phyloP scores from a whole-genome alignment of 2,797 vertebrate genomes.

The Crenuchus spilurus region DNA sequence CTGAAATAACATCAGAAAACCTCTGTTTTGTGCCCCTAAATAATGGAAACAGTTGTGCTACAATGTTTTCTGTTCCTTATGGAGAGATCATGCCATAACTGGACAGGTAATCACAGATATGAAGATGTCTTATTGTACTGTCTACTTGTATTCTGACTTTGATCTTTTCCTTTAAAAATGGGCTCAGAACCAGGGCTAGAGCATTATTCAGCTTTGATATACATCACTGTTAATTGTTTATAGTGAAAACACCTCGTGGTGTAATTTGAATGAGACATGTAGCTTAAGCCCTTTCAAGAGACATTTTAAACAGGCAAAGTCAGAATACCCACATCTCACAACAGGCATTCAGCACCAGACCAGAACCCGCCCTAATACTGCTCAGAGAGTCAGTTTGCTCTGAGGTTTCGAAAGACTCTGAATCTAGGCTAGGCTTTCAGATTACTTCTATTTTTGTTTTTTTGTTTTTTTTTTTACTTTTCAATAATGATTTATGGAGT shows the following conservation, averaged over 20 bases:
- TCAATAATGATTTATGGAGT: conserved; percentile 55
- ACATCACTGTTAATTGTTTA: conserved; percentile 4
- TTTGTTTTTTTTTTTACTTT: conserved; percentile 29
- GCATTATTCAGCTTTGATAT: conserved; percentile 2
- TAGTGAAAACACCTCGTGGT: conserved; percentile 26
- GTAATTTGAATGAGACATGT: conserved; percentile 30
- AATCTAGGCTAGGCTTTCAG: conserved; percentile 25
- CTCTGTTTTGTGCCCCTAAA: conserved; percentile 44
- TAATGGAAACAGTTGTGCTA: conserved; percentile 6
- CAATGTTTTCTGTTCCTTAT: too few species aligned
- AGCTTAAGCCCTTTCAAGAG: conserved; percentile 6
- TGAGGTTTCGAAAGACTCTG: conserved; percentile 35
- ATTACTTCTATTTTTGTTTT: conserved; percentile 25
- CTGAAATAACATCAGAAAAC: conserved; percentile 69
- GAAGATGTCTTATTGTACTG: background rate
- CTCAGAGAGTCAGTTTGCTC: background rate
- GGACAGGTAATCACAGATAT: conserved; percentile 11
- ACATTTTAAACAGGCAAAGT: background rate
- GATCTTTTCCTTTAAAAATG: background rate
- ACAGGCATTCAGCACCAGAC: conserved; percentile 20
- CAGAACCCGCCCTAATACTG: conserved; percentile 30
- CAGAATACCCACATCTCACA: background rate
- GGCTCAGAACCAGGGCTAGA: background rate
- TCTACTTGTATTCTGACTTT: conserved; percentile 7
- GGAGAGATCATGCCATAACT: conserved; percentile 12